Conservation (phyloP, 1,140 invertebrate genomes). For the Macrosteles quadrilineatus region DNA sequence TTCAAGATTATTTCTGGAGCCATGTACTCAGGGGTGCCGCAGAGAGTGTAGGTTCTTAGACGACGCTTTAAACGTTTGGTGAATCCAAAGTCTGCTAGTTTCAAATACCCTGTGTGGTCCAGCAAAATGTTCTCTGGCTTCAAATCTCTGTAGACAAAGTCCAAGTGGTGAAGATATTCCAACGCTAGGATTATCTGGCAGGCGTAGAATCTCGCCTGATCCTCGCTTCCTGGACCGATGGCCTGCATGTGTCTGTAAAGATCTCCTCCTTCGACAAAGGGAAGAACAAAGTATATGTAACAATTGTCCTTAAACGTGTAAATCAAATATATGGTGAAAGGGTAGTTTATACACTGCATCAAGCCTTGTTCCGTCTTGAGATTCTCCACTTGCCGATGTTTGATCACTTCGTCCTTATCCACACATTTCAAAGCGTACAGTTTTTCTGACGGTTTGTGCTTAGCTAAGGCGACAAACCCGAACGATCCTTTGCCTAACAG, state of each 20-base stretch:
- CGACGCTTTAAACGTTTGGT: slow-evolving; percentile 41
- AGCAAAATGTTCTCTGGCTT: slow-evolving; percentile 96
- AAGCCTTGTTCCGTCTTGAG: slow-evolving; percentile 85
- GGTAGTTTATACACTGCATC: slow-evolving; percentile 73
- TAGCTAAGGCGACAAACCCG: slow-evolving; percentile 81
- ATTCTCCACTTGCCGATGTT: slow-evolving; percentile 82
- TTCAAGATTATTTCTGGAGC: slow-evolving; percentile 94
- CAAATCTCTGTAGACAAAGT: slow-evolving; percentile 88
- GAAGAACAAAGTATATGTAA: slow-evolving; percentile 78
- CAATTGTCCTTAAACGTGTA: slow-evolving; percentile 85
- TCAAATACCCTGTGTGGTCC: slow-evolving; percentile 20
- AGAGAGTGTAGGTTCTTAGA: slow-evolving; percentile 81
- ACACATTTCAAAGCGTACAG: slow-evolving; percentile 91
- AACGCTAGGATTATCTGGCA: slow-evolving; percentile 88
- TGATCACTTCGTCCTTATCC: slow-evolving; percentile 83
- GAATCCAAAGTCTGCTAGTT: slow-evolving; percentile 35
- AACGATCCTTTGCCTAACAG: slow-evolving; percentile 89
- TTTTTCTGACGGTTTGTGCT: slow-evolving; percentile 55
- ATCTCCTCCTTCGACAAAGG: slow-evolving; percentile 74
- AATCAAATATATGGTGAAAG: slow-evolving; percentile 80
- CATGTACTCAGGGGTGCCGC: slow-evolving; percentile 95
- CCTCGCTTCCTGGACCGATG: slow-evolving; percentile 74
- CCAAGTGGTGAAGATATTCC: slow-evolving; percentile 90
- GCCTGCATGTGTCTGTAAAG: slow-evolving; percentile 77
- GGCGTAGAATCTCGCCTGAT: slow-evolving; percentile 85